Evolutionary conservation across 2,888 invertebrate genomes (phyloP).

Genomic region (Charanyca ferruginea): DNA sequence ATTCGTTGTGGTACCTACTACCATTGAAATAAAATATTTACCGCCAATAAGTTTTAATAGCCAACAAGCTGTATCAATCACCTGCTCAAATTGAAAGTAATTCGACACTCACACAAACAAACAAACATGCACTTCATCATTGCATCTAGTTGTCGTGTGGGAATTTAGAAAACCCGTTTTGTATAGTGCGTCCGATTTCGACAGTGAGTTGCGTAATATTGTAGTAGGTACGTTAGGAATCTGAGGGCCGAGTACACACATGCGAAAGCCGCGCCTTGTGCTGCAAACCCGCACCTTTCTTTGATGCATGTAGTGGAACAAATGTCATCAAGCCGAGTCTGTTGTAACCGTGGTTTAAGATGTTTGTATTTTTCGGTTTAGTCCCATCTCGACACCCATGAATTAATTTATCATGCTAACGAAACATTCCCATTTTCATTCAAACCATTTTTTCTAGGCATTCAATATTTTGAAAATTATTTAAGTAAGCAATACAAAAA

Average conservation of each 20-base stretch:
- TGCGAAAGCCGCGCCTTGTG: constrained; percentile 38
- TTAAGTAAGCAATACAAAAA: too few relatives aligned
- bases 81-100: constrained; percentile 42
- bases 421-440: too few relatives aligned
- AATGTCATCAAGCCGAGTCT: neutral
- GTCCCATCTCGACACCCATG: too few relatives aligned
- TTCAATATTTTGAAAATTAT: too few relatives aligned
- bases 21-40: constrained; percentile 13
- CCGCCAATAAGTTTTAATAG: constrained; percentile 32
- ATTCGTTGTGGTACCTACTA: constrained; percentile 1
- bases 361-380: neutral
- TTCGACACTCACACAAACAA: constrained; percentile 27
- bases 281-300: constrained; percentile 30
- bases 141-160: constrained; percentile 67
- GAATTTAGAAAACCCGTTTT: constrained; percentile 73
- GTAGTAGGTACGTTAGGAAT: constrained; percentile 45
- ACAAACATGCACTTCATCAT: constrained; percentile 60
- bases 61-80: constrained; percentile 31
- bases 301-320: constrained; percentile 13
- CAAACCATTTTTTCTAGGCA: too few relatives aligned
- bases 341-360: neutral
- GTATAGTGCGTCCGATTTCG: constrained; percentile 67
- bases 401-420: too few relatives aligned
- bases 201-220: constrained; percentile 68
- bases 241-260: constrained; percentile 58